Evolutionary conservation across 92 coral and sea anemone genomes (phyloP).

Genomic region (Blastomussa wellsi): DNA sequence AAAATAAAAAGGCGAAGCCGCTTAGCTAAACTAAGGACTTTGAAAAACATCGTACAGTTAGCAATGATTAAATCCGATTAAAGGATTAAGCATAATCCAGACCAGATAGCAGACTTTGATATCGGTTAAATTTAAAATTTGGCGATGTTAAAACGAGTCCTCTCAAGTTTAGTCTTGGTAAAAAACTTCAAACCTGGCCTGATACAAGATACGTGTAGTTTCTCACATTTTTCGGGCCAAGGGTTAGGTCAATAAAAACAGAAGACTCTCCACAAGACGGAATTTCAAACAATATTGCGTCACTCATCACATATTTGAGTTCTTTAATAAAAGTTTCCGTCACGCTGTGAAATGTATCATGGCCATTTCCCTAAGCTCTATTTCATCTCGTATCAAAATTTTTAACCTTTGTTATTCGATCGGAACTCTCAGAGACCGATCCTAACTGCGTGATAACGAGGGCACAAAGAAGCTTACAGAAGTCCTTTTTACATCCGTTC

Average conservation of each 20-base stretch:
- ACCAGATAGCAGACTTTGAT: neutral
- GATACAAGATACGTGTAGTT: neutral
- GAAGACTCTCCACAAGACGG: neutral
- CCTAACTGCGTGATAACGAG: neutral
- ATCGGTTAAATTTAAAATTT: neutral
- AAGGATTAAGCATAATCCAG: neutral
- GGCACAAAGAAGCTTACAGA: neutral
- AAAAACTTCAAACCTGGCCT: neutral
- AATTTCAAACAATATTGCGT: conserved; percentile 20
- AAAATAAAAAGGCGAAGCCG: conserved; percentile 2
- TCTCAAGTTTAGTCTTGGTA: neutral
- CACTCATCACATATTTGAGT: conserved; percentile 36
- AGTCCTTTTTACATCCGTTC: neutral
- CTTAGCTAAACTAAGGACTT: conserved; percentile 7
- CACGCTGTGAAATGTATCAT: conserved; percentile 28
- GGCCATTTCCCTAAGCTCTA: conserved; percentile 5
- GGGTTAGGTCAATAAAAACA: neutral
- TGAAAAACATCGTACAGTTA: conserved; percentile 6
- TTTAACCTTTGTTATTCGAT: conserved; percentile 34
- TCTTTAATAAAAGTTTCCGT: neutral
- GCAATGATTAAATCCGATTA: neutral
- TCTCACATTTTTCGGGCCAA: neutral
- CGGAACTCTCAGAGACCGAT: conserved; percentile 8
- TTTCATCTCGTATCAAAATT: conserved; percentile 39
- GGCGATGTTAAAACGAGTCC: neutral